Conservation (phyloP, 2,113 vertebrate species). For the Mesembrinibis cayennensis region DNA sequence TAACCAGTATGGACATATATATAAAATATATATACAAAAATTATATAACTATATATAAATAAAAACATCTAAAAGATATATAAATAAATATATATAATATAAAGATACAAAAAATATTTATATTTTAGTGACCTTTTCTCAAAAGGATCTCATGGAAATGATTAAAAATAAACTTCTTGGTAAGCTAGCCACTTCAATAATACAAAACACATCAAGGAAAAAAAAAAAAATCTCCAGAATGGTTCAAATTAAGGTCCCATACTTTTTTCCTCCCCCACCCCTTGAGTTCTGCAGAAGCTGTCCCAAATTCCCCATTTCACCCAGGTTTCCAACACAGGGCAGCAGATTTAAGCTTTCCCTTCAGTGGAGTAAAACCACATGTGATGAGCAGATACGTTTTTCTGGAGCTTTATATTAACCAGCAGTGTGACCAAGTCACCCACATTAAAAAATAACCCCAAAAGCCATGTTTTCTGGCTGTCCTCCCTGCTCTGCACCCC, state of each 20-base stretch:
- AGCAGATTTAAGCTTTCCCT: background rate
- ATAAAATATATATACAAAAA: background rate
- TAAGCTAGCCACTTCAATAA: background rate
- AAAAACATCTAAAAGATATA: background rate
- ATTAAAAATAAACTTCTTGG: background rate
- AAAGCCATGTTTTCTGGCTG: background rate
- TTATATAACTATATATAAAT: background rate
- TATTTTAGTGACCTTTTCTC: background rate
- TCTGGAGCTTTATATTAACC: background rate
- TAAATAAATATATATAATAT: background rate
- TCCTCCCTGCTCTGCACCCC: no score
- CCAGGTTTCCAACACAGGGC: background rate
- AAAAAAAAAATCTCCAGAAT: background rate
- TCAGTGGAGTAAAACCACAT: accelerated
- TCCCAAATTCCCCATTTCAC: background rate
- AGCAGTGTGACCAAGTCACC: background rate
- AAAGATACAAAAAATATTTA: background rate
- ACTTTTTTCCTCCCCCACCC: background rate
- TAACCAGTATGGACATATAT: background rate
- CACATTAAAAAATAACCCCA: background rate
- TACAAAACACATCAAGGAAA: background rate
- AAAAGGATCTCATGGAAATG: background rate
- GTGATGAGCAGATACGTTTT: background rate
- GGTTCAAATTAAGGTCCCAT: background rate
- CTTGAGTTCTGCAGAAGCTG: background rate